Base-by-base conservation (phyloP, 2,888 invertebrate genomes). In the Matsumyia berberina region DNA sequence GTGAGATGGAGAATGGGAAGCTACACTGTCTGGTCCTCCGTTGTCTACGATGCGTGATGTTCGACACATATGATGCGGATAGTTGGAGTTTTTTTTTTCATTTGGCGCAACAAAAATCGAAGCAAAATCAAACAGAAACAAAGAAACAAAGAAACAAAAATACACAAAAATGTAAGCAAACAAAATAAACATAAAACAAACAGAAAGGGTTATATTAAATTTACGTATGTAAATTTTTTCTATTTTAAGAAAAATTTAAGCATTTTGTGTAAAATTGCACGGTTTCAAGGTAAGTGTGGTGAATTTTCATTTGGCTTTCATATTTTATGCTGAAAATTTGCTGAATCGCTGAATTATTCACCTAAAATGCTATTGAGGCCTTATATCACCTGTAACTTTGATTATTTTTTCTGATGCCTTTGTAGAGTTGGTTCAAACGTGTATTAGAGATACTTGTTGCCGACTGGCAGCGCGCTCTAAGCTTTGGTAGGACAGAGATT, bases 1-100 rank as follows among this genome's bases (percentile, higher is more conserved):
- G 73, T 87, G 88, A 9, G 90, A 57, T 77, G 70, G 76, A 53
- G 86, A 81, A 76, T 86, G 86, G 37, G 86, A 81, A 67, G 86
- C 79, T 64, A 76, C 72, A 67, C 44, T 62, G 37, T 69, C 74
- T 8, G 44, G 72, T 73, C 64, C 67, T 33, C 64, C 37, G 57
- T 53, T 9, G 60, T 58, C 76, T 81, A 35, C 51, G 69, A 64
- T 64, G 74, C 39, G 19, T 83, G 78, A 73, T 78, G 78, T 9
- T 70, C 51, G 67, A 55, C 70, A 66, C 81, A 70, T 8, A 44
- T 24, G 24, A 62, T 35, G 44, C 46, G 35, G 19, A 60, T 39
- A 46, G 74, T 79, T 76, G 86, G 81, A 80, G 74, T 79, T 85
- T 85, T 80, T 79, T 83, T 83, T 79, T 73, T 58, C 46, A 60